Percentiles rank a stretch among this genome's conserved stretches.
Conservation (phyloP, 2,888 invertebrate species). For the Cataglyphis albicans region DNA sequence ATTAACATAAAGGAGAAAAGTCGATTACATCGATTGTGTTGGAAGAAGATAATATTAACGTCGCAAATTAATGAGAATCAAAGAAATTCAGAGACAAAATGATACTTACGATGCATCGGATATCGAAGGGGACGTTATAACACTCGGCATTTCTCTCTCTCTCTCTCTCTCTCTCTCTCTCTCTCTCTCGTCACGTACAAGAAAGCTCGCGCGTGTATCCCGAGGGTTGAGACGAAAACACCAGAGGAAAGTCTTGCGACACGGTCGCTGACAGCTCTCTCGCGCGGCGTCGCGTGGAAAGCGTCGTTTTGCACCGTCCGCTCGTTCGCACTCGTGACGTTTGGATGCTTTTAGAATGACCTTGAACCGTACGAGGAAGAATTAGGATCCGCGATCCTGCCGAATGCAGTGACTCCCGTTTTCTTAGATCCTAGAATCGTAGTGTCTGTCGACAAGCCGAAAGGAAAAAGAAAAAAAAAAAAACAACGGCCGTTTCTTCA, state of each 20-base stretch:
- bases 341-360: conserved; percentile 73
- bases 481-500: conserved; percentile 26
- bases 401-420: conserved; percentile 77
- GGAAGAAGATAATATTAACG: neutral
- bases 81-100: neutral
- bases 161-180: no score
- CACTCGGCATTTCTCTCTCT: neutral
- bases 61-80: neutral
- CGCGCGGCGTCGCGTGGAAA: conserved; percentile 38
- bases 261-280: conserved; percentile 53
- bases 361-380: conserved; percentile 71
- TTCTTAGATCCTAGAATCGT: neutral
- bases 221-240: neutral
- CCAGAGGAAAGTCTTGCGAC: neutral
- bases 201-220: neutral
- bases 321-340: conserved; percentile 50
- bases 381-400: conserved; percentile 53
- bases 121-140: neutral
- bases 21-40: no score
- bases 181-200: neutral
- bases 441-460: neutral
- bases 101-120: conserved; percentile 37
- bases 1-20: neutral
- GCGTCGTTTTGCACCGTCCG: conserved; percentile 39
- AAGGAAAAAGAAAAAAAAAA: neutral